phyloP scores from a whole-genome alignment of 2,113 vertebrate species.

The Corydoras sp. region DNA sequence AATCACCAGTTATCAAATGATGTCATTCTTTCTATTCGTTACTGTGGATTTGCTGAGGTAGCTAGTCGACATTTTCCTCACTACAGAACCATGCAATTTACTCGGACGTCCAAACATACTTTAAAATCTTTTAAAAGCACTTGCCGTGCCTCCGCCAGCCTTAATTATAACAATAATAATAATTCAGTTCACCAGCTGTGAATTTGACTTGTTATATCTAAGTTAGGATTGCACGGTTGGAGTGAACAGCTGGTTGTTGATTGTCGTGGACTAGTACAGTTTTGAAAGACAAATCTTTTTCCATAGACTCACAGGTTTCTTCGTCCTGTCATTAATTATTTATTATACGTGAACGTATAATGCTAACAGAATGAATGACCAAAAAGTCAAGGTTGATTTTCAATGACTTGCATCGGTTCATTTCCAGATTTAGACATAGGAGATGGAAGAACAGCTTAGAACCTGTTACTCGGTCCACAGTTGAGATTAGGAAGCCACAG shows the following conservation, averaged over 20 bases:
- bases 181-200: conserved; percentile 6
- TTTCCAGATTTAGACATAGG: no score
- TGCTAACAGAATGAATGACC: no score
- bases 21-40: conserved; percentile 11
- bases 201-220: background rate
- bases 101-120: background rate
- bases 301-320: no score
- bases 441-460: no score
- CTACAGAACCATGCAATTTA: conserved; percentile 11
- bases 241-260: no score
- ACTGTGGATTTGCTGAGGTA: conserved; percentile 14
- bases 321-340: no score
- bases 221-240: no score
- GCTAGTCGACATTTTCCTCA: conserved; percentile 3
- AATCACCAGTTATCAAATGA: conserved; percentile 15
- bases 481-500: background rate
- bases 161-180: background rate
- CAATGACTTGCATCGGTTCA: no score
- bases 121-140: conserved; percentile 4
- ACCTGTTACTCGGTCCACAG: conserved; percentile 2
- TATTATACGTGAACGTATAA: no score
- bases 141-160: background rate
- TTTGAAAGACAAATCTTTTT: no score
- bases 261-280: no score
- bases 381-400: no score